Conservation (phyloP, 1,140 invertebrate species). For the Hyles euphorbiae region DNA sequence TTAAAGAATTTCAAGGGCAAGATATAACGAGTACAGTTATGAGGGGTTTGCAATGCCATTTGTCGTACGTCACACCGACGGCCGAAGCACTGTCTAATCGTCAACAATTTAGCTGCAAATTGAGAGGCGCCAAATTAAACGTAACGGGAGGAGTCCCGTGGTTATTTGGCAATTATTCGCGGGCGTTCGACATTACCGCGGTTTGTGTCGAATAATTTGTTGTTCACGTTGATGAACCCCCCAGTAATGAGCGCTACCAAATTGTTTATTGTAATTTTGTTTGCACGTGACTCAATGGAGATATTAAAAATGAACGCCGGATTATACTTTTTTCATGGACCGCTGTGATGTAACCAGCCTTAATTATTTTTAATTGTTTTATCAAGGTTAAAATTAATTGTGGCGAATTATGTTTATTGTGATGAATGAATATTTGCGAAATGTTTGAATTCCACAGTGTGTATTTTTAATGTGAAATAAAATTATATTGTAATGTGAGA, state of each 20-base stretch:
- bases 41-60: conserved; percentile 3
- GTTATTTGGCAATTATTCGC: conserved; percentile 68
- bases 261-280: conserved; percentile 72
- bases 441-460: too few species aligned
- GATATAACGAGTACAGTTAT: too few species aligned
- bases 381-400: too few species aligned
- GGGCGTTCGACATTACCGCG: conserved; percentile 63
- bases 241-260: conserved; percentile 60
- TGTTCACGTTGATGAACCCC: conserved; percentile 50
- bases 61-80: conserved; percentile 23
- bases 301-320: conserved; percentile 59
- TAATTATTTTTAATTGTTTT: too few species aligned
- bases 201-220: conserved; percentile 63
- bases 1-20: too few species aligned
- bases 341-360: too few species aligned
- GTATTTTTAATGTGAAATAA: too few species aligned
- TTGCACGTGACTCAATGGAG: conserved; percentile 66
- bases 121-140: conserved; percentile 60
- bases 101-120: conserved; percentile 40
- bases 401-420: too few species aligned
- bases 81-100: conserved; percentile 28
- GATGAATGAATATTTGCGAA: too few species aligned
- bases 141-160: conserved; percentile 51
- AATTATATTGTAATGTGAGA: too few species aligned
- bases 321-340: conserved; percentile 4